These are phyloP conservation scores for Clarias magur DNA, from an alignment of 2,113 vertebrate genomes.

Conservation along the genomic window DNA sequence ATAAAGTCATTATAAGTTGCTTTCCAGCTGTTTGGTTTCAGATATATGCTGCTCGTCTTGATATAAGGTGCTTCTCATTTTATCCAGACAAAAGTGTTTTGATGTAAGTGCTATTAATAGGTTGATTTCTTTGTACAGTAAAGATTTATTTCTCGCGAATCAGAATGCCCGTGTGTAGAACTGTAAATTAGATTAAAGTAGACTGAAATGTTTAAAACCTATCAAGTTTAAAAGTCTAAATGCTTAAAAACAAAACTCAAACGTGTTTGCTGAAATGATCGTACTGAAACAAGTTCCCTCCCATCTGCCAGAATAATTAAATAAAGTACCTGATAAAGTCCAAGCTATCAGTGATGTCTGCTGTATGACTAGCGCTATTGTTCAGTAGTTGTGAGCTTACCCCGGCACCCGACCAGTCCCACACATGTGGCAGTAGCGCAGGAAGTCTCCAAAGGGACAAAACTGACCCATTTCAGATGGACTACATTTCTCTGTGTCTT, in stretches of 20 bases:
- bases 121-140: conserved; percentile 62
- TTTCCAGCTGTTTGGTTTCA: conserved; percentile 71
- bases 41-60: conserved; percentile 57
- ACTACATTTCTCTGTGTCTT: conserved; percentile 53
- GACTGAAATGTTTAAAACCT: neutral
- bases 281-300: neutral
- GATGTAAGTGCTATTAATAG: conserved; percentile 54
- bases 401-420: conserved; percentile 40
- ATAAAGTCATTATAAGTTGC: conserved; percentile 61
- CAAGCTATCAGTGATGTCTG: conserved; percentile 9
- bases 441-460: conserved; percentile 52
- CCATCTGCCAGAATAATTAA: neutral
- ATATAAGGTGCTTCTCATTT: conserved; percentile 76
- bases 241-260: neutral
- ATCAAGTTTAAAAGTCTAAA: neutral
- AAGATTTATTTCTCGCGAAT: conserved; percentile 12
- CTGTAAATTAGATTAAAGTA: neutral
- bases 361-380: conserved; percentile 35
- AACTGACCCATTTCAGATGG: conserved; percentile 56
- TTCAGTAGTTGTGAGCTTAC: conserved; percentile 41
- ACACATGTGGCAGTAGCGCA: conserved; percentile 50
- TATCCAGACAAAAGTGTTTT: conserved; percentile 56
- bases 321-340: conserved; percentile 6
- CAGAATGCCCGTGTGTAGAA: conserved; percentile 13
- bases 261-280: conserved; percentile 6